Evolutionary conservation across 2,797 vertebrate species (phyloP).

Genomic region (Leptoclinus maculatus): DNA sequence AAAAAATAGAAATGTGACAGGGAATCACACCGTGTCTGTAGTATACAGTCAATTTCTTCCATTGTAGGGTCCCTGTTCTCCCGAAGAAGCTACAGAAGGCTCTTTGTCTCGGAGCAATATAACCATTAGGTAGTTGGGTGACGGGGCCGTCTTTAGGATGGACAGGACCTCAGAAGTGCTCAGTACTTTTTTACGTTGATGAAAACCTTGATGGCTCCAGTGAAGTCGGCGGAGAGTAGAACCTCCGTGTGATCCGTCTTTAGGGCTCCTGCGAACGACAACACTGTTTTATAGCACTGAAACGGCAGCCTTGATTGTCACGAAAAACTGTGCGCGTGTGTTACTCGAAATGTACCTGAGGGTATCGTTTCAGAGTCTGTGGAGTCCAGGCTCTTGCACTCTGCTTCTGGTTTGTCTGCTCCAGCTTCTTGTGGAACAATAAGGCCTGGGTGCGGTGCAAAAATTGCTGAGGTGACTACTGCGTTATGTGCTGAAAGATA

Average conservation of each 20-base stretch:
- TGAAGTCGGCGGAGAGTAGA: conserved; percentile 98
- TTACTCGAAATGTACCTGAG: conserved; percentile 84
- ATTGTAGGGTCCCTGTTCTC: conserved; percentile 64
- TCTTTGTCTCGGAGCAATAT: conserved; percentile 61
- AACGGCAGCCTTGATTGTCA: not conserved
- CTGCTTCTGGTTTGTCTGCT: conserved; percentile 91
- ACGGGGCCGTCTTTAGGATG: conserved; percentile 18
- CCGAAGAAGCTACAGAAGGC: conserved; percentile 35
- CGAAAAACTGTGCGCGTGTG: not conserved
- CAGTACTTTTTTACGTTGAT: conserved; percentile 95
- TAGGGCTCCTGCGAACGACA: conserved; percentile 86
- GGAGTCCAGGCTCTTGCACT: conserved; percentile 86
- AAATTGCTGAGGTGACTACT: conserved; percentile 97
- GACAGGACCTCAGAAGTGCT: conserved; percentile 60
- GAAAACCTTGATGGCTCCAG: conserved; percentile 99
- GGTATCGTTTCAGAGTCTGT: conserved; percentile 90
- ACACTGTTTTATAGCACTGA: conserved; percentile 32
- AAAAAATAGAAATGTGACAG: conserved; percentile 59
- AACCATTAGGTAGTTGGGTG: conserved; percentile 58
- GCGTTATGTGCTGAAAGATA: conserved; percentile 92
- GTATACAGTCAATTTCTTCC: conserved; percentile 47
- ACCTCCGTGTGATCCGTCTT: conserved; percentile 97
- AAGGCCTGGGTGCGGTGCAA: conserved; percentile 94
- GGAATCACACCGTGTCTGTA: conserved; percentile 43
- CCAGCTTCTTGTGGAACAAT: conserved; percentile 90